Evolutionary conservation across 2,113 vertebrate species (phyloP).

Genomic region (Ceyx margarethae): DNA sequence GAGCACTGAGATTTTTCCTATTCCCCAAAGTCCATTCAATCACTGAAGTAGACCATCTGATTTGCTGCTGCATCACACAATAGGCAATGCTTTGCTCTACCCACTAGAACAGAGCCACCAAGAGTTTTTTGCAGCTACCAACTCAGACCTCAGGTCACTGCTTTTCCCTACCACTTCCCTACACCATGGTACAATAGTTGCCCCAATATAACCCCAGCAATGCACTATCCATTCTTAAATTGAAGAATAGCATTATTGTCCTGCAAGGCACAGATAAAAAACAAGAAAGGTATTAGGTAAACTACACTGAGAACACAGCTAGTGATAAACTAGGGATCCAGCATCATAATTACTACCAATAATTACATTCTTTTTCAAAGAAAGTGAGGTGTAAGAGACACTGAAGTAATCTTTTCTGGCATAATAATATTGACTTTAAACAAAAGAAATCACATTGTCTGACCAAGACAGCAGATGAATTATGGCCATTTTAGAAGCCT

Average conservation of each 20-base stretch:
- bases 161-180: neutral
- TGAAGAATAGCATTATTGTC: neutral
- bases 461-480: neutral
- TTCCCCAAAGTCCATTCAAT: neutral
- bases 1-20: neutral
- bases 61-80: neutral
- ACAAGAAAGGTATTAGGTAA: neutral
- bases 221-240: neutral
- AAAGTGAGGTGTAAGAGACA: neutral
- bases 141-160: neutral
- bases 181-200: neutral
- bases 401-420: neutral
- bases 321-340: neutral
- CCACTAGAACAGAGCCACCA: neutral
- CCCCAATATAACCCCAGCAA: neutral
- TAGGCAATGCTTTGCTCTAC: neutral
- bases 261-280: neutral
- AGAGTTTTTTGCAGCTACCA: neutral
- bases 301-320: neutral
- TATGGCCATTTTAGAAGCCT: neutral
- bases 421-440: neutral
- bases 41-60: neutral
- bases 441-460: neutral
- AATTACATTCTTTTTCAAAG: neutral
- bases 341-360: neutral